Base-by-base conservation (phyloP, 2,113 vertebrate species). In the Marmota monax region DNA sequence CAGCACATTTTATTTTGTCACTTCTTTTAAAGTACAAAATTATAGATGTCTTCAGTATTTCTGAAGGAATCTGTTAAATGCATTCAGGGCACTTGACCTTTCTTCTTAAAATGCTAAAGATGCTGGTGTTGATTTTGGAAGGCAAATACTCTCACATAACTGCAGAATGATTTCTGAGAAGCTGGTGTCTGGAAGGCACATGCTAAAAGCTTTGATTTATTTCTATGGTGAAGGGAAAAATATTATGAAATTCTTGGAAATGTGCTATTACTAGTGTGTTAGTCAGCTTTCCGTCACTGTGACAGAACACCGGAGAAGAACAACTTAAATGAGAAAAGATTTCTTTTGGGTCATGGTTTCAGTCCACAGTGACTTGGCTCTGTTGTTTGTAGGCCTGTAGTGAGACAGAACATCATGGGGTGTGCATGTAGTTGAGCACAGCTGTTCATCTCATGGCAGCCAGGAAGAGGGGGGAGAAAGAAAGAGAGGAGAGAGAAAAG, bases 121-220 rank as follows among this genome's bases (percentile, higher is more conserved):
- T 58, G 27, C 42, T 84, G 32, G 34, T 74, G 39, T 56, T 91
- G 77, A 29, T 78, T 34, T 83, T n/a, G n/a, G 82, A 89, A 84
- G 37, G 48, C 73, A 61, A 27, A 58, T 39, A 17, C n/a, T 48
- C 37, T 88, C 90, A 70, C n/a, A n/a, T 77, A 90, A 90, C 67
- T 92, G 79, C 88, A 94, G 48, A 74, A 65, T 48, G 42, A 92
- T 67, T 91, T 95, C 72, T 84, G 70, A 88, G 83, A 91, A 87
- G 14, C 73, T 63, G 32, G 56, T 78, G 53, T 89, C 61, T 86
- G 74, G 69, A 95, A 96, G 87, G n/a, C 70, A 90, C 82, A 79
- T 85, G 90, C 78, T 88, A 88, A 91, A 93, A 53, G 22, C 51
- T 91, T 45, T 91, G 27, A 95, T 84, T 95, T 84, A 91, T 93